A percentile compares a stretch with the other conserved stretches of the same genome.
phyloP scores from a whole-genome alignment of 1,140 invertebrate species.

The Diprion similis region DNA sequence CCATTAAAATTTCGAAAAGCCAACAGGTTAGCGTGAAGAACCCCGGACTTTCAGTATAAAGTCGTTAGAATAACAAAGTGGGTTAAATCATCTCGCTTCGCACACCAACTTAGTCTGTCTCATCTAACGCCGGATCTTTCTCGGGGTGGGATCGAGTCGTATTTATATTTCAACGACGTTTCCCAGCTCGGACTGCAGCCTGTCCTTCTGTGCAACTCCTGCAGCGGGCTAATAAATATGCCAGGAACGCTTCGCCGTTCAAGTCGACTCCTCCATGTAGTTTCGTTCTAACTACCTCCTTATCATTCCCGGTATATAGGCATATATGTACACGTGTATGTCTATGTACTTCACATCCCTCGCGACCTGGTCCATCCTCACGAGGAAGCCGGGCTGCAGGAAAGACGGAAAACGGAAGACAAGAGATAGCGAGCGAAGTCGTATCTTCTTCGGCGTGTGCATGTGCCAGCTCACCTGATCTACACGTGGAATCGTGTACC shows the following conservation, averaged over 20 bases:
- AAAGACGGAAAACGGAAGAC: slow-evolving; percentile 1
- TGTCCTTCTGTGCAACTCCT: not conserved
- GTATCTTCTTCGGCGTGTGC: not conserved
- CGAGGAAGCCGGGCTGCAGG: not conserved
- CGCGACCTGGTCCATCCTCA: not conserved
- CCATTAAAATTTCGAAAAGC: too few relatives aligned
- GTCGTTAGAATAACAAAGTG: too few relatives aligned
- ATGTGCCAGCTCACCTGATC: not conserved
- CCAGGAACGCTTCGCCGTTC: not conserved
- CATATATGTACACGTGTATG: too few relatives aligned
- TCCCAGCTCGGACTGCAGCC: not conserved
- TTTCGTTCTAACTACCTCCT: slow-evolving; percentile 7
- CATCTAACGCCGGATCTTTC: too few relatives aligned
- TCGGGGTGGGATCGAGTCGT: not conserved
- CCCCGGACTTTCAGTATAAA: too few relatives aligned
- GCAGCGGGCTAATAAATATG: slow-evolving; percentile 4
- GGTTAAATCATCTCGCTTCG: too few relatives aligned
- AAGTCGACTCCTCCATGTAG: not conserved
- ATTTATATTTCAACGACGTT: not conserved
- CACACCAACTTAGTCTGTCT: too few relatives aligned
- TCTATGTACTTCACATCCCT: not conserved
- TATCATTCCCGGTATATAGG: not conserved
- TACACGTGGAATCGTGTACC: too few relatives aligned
- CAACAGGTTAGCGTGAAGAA: too few relatives aligned
- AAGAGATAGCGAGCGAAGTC: not conserved